A percentile compares a stretch with the other conserved stretches of the same genome.
Conservation (phyloP, 2,797 vertebrate genomes). For the Denticeps clupeoides region DNA sequence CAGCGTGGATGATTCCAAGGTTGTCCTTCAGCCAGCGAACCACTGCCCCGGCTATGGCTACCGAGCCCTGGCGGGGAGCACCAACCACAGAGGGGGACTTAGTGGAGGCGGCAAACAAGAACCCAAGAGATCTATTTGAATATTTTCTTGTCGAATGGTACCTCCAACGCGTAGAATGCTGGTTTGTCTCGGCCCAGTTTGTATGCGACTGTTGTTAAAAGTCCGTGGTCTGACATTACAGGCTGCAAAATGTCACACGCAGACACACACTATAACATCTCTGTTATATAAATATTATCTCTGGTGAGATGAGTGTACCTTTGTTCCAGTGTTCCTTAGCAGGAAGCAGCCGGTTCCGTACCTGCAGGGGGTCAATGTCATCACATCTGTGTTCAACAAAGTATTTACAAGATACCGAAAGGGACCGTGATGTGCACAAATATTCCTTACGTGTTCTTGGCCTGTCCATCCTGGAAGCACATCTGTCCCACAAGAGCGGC, state of each 20-base stretch:
- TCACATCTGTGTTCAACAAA: background rate
- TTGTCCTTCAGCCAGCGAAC: constrained; percentile 95
- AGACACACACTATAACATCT: too few relatives aligned
- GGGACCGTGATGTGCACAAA: background rate
- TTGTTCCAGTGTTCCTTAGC: constrained; percentile 82
- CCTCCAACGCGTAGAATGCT: constrained; percentile 87
- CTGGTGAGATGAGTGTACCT: constrained; percentile 52
- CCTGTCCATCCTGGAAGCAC: constrained; percentile 91
- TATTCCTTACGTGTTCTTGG: constrained; percentile 87
- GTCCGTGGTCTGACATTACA: constrained; percentile 93
- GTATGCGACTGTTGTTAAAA: constrained; percentile 92
- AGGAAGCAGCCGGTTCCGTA: constrained; percentile 97
- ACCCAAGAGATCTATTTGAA: background rate
- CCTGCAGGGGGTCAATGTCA: constrained; percentile 46
- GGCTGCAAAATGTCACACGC: constrained; percentile 70
- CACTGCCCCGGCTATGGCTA: constrained; percentile 93
- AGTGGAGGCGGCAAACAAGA: background rate
- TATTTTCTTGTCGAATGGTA: constrained; percentile 31
- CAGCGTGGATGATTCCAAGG: constrained; percentile 74
- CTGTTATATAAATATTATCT: background rate
- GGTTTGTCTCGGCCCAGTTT: constrained; percentile 90
- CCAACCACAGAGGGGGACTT: background rate
- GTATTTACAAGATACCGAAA: background rate
- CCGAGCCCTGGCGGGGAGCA: constrained; percentile 72
- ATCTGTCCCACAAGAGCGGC: constrained; percentile 96